Evolutionary conservation across 2,797 vertebrate species (phyloP).

Genomic region (Kryptolebias ocellatus): DNA sequence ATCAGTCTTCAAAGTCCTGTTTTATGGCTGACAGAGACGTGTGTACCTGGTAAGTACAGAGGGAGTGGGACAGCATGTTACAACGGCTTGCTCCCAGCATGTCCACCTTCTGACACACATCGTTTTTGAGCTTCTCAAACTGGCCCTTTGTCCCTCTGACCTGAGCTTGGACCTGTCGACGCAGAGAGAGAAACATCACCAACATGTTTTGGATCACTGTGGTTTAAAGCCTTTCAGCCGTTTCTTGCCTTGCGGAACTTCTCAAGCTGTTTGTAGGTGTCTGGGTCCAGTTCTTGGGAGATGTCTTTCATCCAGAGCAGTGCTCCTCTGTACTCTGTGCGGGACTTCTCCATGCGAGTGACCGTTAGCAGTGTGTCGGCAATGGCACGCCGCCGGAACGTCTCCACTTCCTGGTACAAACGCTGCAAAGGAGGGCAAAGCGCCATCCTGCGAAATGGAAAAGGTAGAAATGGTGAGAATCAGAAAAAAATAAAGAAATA

Average conservation of each 20-base stretch:
- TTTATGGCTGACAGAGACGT: too few relatives aligned
- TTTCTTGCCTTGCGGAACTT: conserved; percentile 86
- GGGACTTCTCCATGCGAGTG: conserved; percentile 85
- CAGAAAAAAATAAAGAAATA: too few relatives aligned
- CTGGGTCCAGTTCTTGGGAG: conserved; percentile 87
- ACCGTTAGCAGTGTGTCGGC: conserved; percentile 86
- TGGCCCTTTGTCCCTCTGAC: conserved; percentile 85
- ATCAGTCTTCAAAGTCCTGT: too few relatives aligned
- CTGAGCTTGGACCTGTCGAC: conserved; percentile 82
- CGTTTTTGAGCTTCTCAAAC: conserved; percentile 88
- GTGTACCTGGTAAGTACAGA: conserved; percentile 82
- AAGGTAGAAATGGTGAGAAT: not conserved
- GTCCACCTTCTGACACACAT: conserved; percentile 87
- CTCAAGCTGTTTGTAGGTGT: conserved; percentile 89
- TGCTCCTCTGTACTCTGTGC: conserved; percentile 86
- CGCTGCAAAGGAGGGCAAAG: conserved; percentile 84
- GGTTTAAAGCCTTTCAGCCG: not conserved
- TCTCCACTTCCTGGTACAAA: conserved; percentile 87
- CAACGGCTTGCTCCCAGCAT: conserved; percentile 87
- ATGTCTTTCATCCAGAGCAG: conserved; percentile 90
- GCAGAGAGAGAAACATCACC: not conserved
- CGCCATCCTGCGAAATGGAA: conserved; percentile 70
- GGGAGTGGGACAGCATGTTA: conserved; percentile 86
- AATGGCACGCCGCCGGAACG: conserved; percentile 85
- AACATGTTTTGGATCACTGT: not conserved